A percentile compares a stretch with the other conserved stretches of the same genome.
Evolutionary conservation across 2,113 vertebrate species (phyloP).

Genomic region (Hippocampus zosterae): DNA sequence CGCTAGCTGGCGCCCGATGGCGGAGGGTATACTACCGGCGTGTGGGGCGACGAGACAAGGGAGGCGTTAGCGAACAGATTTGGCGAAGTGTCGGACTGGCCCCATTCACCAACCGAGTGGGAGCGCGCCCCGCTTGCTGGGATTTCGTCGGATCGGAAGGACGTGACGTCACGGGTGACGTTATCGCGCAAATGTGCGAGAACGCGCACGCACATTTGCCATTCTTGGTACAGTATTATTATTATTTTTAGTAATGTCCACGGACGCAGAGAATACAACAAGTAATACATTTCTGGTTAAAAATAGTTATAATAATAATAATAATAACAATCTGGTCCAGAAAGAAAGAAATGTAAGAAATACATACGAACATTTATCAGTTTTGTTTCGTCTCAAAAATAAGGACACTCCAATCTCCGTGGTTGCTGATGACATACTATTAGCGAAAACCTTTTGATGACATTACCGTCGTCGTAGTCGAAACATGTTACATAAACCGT

Average conservation of each 20-base stretch:
- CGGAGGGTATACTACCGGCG: slow-evolving; percentile 20
- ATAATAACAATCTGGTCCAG: too few species aligned
- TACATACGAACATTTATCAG: too few species aligned
- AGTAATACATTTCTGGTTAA: background rate
- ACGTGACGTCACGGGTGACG: slow-evolving; percentile 48
- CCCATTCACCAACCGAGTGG: slow-evolving; percentile 57
- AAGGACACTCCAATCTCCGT: background rate
- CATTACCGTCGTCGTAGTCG: background rate
- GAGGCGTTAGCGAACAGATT: slow-evolving; percentile 5
- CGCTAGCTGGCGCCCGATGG: slow-evolving; percentile 23
- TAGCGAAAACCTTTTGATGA: background rate
- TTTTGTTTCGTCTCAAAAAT: background rate
- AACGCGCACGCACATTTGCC: slow-evolving; percentile 42
- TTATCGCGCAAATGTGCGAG: slow-evolving; percentile 3
- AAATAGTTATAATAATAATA: background rate
- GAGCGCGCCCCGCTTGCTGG: slow-evolving; percentile 54
- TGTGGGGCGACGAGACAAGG: background rate
- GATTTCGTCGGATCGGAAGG: slow-evolving; percentile 55
- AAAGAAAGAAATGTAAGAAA: too few species aligned
- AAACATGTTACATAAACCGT: background rate
- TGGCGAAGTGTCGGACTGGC: slow-evolving; percentile 31
- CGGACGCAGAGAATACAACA: background rate
- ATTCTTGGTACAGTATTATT: slow-evolving; percentile 12
- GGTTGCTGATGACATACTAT: background rate
- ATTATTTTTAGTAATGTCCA: background rate